phyloP scores from a whole-genome alignment of 2,888 invertebrate genomes.

The Phrixothrix hirtus region DNA sequence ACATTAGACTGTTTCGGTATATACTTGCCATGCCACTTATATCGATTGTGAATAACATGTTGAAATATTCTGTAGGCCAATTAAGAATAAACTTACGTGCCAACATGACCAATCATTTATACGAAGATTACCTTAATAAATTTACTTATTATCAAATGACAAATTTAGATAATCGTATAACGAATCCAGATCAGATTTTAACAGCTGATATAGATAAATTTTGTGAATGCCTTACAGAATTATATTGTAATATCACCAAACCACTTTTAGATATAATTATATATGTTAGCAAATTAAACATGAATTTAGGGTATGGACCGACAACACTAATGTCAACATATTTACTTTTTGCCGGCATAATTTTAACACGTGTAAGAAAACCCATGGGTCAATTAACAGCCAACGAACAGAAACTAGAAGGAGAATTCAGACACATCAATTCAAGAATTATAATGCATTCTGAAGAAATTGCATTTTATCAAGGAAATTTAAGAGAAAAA shows the following conservation, averaged over 20 bases:
- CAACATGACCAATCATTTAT: constrained; percentile 82
- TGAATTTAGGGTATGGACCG: constrained; percentile 80
- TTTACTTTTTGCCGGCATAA: constrained; percentile 80
- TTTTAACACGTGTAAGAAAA: constrained; percentile 83
- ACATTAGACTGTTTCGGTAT: constrained; percentile 73
- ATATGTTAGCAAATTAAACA: constrained; percentile 87
- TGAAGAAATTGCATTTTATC: constrained; percentile 87
- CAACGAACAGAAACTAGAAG: constrained; percentile 95
- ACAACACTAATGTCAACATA: constrained; percentile 88
- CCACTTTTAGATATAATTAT: constrained; percentile 93
- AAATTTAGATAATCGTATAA: constrained; percentile 91
- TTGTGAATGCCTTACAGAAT: constrained; percentile 91
- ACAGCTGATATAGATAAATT: constrained; percentile 98
- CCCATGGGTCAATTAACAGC: constrained; percentile 90
- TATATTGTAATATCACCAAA: constrained; percentile 96
- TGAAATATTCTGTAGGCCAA: constrained; percentile 94
- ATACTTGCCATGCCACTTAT: constrained; percentile 87
- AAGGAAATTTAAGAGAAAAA: constrained; percentile 86
- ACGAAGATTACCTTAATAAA: constrained; percentile 92
- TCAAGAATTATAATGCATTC: constrained; percentile 94
- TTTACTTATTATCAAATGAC: constrained; percentile 97
- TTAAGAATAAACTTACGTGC: constrained; percentile 88
- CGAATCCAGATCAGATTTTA: constrained; percentile 93
- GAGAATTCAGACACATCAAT: constrained; percentile 96
- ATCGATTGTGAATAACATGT: constrained; percentile 87